Evolutionary conservation across 2,888 invertebrate genomes (phyloP).

Genomic region (Sepioteuthis lessoniana): DNA sequence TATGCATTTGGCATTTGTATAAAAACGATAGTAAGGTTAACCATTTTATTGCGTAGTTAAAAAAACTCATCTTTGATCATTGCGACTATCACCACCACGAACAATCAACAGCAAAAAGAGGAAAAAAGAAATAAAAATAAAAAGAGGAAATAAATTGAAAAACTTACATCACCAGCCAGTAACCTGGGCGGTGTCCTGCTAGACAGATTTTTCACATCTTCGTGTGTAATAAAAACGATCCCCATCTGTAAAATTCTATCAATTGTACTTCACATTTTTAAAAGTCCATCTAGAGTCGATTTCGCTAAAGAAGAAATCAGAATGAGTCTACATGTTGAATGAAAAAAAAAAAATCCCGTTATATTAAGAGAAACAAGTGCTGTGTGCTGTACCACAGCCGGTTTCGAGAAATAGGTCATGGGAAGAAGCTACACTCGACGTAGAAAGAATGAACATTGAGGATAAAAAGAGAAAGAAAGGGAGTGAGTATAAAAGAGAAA

Average conservation of each 20-base stretch:
- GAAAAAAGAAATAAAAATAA: background rate
- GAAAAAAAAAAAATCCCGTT: background rate
- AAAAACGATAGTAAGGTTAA: background rate
- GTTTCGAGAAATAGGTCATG: background rate
- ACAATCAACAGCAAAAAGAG: background rate
- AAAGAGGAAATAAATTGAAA: background rate
- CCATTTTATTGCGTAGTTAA: conserved; percentile 1
- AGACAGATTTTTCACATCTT: conserved; percentile 35
- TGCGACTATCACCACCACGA: background rate
- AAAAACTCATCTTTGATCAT: background rate
- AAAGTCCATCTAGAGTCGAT: background rate
- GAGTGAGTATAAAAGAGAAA: too few relatives aligned
- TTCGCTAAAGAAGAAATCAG: background rate
- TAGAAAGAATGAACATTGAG: background rate
- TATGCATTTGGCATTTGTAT: background rate
- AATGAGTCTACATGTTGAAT: background rate
- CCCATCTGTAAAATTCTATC: conserved; percentile 36
- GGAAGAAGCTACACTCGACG: background rate
- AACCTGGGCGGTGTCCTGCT: background rate
- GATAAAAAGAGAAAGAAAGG: background rate
- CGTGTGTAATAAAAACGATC: conserved; percentile 46
- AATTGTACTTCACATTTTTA: background rate
- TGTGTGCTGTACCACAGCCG: background rate
- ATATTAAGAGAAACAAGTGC: background rate
- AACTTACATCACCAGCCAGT: conserved; percentile 47